A percentile compares a stretch with the other conserved stretches of the same genome.
Conservation (phyloP, 2,113 vertebrate species). For the Callionymus lyra region DNA sequence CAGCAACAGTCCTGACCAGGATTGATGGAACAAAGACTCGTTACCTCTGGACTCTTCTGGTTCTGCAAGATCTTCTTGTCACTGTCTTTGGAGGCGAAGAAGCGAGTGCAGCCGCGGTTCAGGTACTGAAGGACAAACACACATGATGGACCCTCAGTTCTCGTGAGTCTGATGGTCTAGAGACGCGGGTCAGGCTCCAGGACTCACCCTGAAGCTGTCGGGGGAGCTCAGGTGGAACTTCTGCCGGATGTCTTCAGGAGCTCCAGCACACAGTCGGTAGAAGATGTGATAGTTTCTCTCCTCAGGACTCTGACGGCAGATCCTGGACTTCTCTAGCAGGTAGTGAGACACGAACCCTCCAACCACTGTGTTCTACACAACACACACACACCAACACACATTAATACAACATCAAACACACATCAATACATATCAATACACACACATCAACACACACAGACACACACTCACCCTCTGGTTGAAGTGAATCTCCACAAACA, state of each 20-base stretch:
- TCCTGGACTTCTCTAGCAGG: conserved; percentile 96
- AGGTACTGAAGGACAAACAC: conserved; percentile 73
- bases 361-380: conserved; percentile 79
- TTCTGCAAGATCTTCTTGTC: conserved; percentile 89
- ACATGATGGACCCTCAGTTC: not conserved
- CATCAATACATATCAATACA: too few species aligned
- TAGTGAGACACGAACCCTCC: conserved; percentile 98
- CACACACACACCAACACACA: conserved; percentile 1
- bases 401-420: too few species aligned
- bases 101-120: conserved; percentile 91
- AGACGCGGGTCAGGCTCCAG: not conserved
- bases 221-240: conserved; percentile 86
- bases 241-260: conserved; percentile 84
- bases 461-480: too few species aligned
- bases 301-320: conserved; percentile 88
- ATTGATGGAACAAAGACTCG: too few species aligned
- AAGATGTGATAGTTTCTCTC: conserved; percentile 99
- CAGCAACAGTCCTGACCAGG: too few species aligned
- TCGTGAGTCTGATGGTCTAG: not conserved
- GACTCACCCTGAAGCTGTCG: conserved; percentile 83
- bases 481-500: too few species aligned
- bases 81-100: conserved; percentile 89
- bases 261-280: conserved; percentile 92
- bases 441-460: too few species aligned
- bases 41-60: conserved; percentile 88